Conservation (phyloP, 1,140 invertebrate genomes). For the Megalonaias nervosa region DNA sequence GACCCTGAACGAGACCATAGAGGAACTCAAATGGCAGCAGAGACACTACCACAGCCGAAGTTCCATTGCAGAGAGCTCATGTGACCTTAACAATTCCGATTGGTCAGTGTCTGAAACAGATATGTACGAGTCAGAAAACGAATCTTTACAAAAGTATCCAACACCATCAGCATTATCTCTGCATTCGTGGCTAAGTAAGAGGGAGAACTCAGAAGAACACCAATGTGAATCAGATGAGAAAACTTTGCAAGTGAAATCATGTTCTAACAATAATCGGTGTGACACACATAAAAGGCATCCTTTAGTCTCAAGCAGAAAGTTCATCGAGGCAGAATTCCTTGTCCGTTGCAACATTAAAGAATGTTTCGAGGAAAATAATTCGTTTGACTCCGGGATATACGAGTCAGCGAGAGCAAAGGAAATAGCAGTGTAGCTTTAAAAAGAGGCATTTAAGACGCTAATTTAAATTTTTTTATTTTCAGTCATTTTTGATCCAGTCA, state of each 20-base stretch:
- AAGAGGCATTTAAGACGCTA: too few relatives aligned
- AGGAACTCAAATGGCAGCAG: constrained; percentile 61
- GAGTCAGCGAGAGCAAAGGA: constrained; percentile 22
- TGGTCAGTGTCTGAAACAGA: constrained; percentile 54
- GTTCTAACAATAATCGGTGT: too few relatives aligned
- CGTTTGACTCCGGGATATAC: constrained; percentile 60
- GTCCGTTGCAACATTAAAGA: not conserved
- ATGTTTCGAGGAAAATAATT: constrained; percentile 46
- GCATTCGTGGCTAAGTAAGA: too few relatives aligned
- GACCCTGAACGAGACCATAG: constrained; percentile 60
- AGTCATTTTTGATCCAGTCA: too few relatives aligned
- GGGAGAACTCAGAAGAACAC: too few relatives aligned
- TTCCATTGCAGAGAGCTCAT: constrained; percentile 38
- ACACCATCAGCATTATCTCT: constrained; percentile 10
- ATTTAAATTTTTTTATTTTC: too few relatives aligned
- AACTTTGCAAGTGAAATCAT: too few relatives aligned
- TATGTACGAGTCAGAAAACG: constrained; percentile 53
- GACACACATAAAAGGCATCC: too few relatives aligned
- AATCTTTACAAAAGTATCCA: constrained; percentile 27
- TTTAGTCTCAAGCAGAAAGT: too few relatives aligned
- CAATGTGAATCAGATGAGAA: too few relatives aligned
- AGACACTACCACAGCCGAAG: constrained; percentile 42
- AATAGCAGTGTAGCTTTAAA: too few relatives aligned
- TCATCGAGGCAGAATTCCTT: too few relatives aligned
- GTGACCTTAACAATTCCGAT: constrained; percentile 39